Percentiles rank a stretch among this genome's conserved stretches.
phyloP scores from a whole-genome alignment of 1,140 invertebrate species.

The Solenopsis invicta region DNA sequence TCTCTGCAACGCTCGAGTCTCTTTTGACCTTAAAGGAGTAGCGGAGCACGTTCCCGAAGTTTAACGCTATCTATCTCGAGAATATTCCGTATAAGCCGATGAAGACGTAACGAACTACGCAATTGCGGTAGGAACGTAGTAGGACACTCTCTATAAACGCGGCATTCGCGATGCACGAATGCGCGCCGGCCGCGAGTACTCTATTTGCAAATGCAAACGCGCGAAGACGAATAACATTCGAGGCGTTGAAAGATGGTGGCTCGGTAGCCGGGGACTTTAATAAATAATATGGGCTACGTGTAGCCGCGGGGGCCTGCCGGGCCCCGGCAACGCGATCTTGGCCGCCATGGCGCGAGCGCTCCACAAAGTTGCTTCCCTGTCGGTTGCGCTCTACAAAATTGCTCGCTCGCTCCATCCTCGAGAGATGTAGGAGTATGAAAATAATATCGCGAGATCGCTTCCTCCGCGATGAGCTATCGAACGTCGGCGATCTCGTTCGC shows the following conservation, averaged over 20 bases:
- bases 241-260: constrained; percentile 61
- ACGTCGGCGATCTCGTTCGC: constrained; percentile 8
- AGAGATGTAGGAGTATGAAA: constrained; percentile 50
- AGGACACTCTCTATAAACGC: constrained; percentile 43
- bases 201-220: constrained; percentile 23
- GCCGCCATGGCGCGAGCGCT: constrained; percentile 41
- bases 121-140: constrained; percentile 8
- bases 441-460: constrained; percentile 29
- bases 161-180: constrained; percentile 30
- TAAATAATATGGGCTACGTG: constrained; percentile 54
- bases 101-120: constrained; percentile 38
- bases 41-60: neutral
- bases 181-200: constrained; percentile 24
- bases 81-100: neutral
- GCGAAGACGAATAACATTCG: constrained; percentile 52
- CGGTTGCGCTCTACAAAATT: constrained; percentile 70
- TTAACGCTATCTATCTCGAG: neutral
- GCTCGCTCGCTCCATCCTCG: constrained; percentile 14
- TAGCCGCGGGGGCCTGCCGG: constrained; percentile 41
- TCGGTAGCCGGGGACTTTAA: constrained; percentile 58
- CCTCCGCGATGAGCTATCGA: constrained; percentile 33
- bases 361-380: constrained; percentile 64
- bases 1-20: neutral
- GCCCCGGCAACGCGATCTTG: constrained; percentile 54
- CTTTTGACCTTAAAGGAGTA: neutral